These are phyloP conservation scores for Zaprionus nigranus DNA, from an alignment of 1,140 invertebrate genomes.

Conservation along the genomic window DNA sequence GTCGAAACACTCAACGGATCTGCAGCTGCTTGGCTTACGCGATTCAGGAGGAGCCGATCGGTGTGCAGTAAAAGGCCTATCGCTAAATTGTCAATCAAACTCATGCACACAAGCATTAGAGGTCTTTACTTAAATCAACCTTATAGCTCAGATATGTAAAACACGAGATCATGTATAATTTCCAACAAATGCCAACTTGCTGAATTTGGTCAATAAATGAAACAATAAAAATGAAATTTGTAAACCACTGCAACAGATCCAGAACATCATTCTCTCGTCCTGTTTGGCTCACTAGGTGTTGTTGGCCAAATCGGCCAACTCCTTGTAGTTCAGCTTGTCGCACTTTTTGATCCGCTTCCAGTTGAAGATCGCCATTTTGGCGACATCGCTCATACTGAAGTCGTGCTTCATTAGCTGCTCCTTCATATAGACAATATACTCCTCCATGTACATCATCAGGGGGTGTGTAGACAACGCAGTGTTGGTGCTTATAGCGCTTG, in stretches of 20 bases:
- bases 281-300: neutral
- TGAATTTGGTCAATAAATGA: conserved; percentile 3
- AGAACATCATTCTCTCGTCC: neutral
- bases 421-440: conserved; percentile 22
- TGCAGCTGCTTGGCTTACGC: conserved; percentile 67
- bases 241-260: neutral
- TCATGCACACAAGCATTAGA: neutral
- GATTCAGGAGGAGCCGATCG: neutral
- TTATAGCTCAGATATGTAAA: neutral
- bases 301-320: conserved; percentile 21
- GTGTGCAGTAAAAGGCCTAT: conserved; percentile 40
- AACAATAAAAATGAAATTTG: neutral
- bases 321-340: conserved; percentile 26
- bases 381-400: conserved; percentile 4
- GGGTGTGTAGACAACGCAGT: conserved; percentile 4
- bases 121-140: too few relatives aligned
- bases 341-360: conserved; percentile 13
- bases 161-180: neutral
- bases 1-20: conserved; percentile 32
- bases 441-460: conserved; percentile 39
- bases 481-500: conserved; percentile 21
- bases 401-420: conserved; percentile 5
- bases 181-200: neutral
- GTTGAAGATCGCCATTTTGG: neutral
- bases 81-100: conserved; percentile 56